Base-by-base conservation (phyloP, 2,888 invertebrate genomes). In the Eristalis pertinax region DNA sequence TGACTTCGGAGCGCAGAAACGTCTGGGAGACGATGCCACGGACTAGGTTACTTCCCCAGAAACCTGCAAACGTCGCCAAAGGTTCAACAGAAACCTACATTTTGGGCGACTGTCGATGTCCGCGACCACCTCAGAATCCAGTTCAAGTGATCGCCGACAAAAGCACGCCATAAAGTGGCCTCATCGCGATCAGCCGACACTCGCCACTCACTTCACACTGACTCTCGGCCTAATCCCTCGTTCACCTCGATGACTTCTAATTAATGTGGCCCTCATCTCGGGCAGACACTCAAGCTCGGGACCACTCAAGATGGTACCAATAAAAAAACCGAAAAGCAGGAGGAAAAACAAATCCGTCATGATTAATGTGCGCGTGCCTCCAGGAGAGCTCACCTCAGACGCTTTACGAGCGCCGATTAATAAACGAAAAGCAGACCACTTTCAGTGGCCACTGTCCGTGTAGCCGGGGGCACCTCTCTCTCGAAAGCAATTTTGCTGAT, bases 401-500 rank as follows among this genome's bases (percentile, higher is more conserved):
- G 19, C 19, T 50, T 50, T 19, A 50, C 50, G 50, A 50, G 19
- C 50, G 50, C 50, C 50, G 50, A 50, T 50, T 50, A 50, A 50
- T 50, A 50, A 50, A 50, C 50, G 50, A n/a, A 50, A 50, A 50
- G 19, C 50, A n/a, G 19, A 50, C 50, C 50, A 19, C n/a, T 50
- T 19, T 50, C 50, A 19, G 19, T 19, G 19, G 50, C 50, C 50
- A 43, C 43, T n/a, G 19, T 50, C 19, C 19, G 13, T 38, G 38
- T 2, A 11, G 13, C 11, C 38, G 38, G 38, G 8, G 38, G 38
- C 38, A 38, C 13, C 38, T 38, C 38, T 38, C 13, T 11, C 38
- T 13, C 41, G 4, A 35, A 32, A 74, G 74, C 50, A 74, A 74
- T 74, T 74, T 56, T 22, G 50, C 64, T 74, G 64, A 74, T 74